Percentiles rank a stretch among this genome's conserved stretches.
Conservation (phyloP, 2,888 invertebrate species). For the Eupithecia tripunctaria region DNA sequence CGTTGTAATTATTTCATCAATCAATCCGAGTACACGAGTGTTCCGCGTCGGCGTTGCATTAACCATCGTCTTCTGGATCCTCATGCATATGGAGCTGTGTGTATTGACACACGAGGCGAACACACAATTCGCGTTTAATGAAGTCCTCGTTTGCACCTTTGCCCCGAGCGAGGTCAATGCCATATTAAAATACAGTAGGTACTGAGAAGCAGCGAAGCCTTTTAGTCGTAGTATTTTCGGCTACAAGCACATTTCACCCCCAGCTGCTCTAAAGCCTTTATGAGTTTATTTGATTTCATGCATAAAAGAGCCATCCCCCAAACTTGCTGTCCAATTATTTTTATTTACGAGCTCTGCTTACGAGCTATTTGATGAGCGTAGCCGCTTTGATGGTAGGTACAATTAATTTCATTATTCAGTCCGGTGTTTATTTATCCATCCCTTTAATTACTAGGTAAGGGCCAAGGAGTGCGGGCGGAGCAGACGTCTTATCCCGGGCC, state of each 20-base stretch:
- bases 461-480: constrained; percentile 20
- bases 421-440: constrained; percentile 30
- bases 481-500: constrained; percentile 30
- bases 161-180: background rate
- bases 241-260: background rate
- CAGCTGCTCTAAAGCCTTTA: background rate
- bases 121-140: constrained; percentile 30
- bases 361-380: background rate
- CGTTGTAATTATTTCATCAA: constrained; percentile 36
- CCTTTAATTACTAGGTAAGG: constrained; percentile 25
- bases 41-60: constrained; percentile 28
- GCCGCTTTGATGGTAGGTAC: background rate
- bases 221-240: background rate
- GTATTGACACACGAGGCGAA: constrained; percentile 28
- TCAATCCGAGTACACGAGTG: constrained; percentile 30
- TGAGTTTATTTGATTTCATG: background rate
- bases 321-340: background rate
- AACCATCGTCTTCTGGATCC: constrained; percentile 31
- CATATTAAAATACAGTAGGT: background rate
- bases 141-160: constrained; percentile 11
- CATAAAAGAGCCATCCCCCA: background rate
- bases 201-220: background rate
- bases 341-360: background rate
- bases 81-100: constrained; percentile 33
- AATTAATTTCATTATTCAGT: constrained; percentile 11